Conservation (phyloP, 2,797 vertebrate genomes). For the Pipistrellus pipistrellus region DNA sequence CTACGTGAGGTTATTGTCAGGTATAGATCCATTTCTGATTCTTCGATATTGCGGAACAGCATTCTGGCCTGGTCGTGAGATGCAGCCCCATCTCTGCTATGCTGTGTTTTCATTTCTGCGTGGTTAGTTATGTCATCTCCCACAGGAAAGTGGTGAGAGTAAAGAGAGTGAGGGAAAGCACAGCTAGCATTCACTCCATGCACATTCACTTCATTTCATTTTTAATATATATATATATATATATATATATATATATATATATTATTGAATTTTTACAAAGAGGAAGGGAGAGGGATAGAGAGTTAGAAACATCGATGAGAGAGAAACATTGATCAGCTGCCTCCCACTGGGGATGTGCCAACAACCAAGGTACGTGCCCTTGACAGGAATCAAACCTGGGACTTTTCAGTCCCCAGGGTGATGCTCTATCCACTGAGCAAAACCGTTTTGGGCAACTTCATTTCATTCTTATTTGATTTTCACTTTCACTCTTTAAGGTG, state of each 20-base stretch:
- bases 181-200: not conserved
- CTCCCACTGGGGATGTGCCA: too few relatives aligned
- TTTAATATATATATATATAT: not conserved
- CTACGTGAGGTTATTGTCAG: not conserved
- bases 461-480: constrained; percentile 12
- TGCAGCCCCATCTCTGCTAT: not conserved
- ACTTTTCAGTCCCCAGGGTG: too few relatives aligned
- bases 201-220: not conserved
- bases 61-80: not conserved
- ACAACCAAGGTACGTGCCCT: too few relatives aligned
- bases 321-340: too few relatives aligned
- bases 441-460: not conserved
- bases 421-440: too few relatives aligned
- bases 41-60: not conserved
- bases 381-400: too few relatives aligned
- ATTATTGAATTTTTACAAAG: too few relatives aligned
- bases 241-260: too few relatives aligned
- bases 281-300: too few relatives aligned
- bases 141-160: not conserved
- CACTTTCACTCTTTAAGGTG: not conserved
- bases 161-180: not conserved
- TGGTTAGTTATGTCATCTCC: not conserved
- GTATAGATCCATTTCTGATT: not conserved
- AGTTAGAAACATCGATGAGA: too few relatives aligned
- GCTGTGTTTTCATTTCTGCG: not conserved